phyloP scores from a whole-genome alignment of 2,113 vertebrate species.

The Podiceps cristatus region DNA sequence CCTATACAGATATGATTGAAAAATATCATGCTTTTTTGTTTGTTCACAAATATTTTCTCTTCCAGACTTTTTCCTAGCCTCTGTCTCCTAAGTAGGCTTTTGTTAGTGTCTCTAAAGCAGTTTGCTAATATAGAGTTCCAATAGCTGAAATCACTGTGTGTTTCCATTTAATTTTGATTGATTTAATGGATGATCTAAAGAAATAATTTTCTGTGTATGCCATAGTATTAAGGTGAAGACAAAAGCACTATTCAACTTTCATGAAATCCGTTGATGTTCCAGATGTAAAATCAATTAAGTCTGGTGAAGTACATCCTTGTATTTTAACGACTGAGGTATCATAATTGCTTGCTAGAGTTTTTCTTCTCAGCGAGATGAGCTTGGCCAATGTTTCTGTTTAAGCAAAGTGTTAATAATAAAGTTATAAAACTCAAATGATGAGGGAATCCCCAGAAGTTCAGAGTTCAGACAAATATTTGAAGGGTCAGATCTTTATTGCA shows the following conservation, averaged over 20 bases:
- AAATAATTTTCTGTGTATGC: slow-evolving; percentile 4
- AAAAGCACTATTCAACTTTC: slow-evolving; percentile 73
- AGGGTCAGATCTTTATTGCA: background rate
- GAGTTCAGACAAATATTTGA: background rate
- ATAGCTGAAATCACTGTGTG: background rate
- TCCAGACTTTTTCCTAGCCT: background rate
- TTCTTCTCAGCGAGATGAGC: slow-evolving; percentile 6
- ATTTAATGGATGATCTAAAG: slow-evolving; percentile 30
- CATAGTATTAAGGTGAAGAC: slow-evolving; percentile 49
- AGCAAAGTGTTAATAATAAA: background rate
- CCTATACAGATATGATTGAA: background rate
- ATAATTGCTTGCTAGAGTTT: slow-evolving; percentile 43
- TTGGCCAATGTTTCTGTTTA: background rate
- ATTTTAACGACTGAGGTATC: slow-evolving; percentile 60
- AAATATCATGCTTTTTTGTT: background rate
- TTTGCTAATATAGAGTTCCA: background rate
- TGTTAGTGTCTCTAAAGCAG: background rate
- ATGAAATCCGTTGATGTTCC: slow-evolving; percentile 62
- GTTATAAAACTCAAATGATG: background rate
- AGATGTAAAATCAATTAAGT: slow-evolving; percentile 77
- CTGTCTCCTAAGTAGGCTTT: background rate
- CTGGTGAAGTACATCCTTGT: slow-evolving; percentile 53
- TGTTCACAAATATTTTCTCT: background rate
- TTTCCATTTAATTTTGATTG: background rate
- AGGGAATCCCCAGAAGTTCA: background rate